Percentiles rank a stretch among this genome's conserved stretches.
phyloP scores from a whole-genome alignment of 2,113 vertebrate genomes.

The Fulmarus glacialis region DNA sequence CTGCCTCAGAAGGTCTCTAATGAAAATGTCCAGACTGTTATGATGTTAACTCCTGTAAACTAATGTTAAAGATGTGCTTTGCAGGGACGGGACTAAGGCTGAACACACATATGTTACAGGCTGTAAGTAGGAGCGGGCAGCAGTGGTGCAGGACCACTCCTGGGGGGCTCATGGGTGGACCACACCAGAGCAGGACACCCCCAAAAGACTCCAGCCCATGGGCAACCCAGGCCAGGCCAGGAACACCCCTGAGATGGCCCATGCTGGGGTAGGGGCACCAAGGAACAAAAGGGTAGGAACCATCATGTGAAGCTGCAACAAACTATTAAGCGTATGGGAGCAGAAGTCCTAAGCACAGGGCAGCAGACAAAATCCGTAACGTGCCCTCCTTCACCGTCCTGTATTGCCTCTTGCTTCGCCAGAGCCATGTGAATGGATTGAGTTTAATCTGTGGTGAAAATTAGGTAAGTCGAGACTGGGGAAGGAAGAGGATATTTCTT shows the following conservation, averaged over 20 bases:
- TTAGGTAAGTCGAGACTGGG: neutral
- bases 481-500: neutral
- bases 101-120: accelerated
- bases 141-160: neutral
- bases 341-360: neutral
- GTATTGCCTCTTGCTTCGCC: accelerated
- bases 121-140: neutral
- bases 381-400: neutral
- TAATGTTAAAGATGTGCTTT: neutral
- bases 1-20: neutral
- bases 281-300: neutral
- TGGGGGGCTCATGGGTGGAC: accelerated
- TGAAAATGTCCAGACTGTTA: neutral
- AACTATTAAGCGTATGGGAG: neutral
- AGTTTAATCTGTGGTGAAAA: neutral
- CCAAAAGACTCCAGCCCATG: neutral
- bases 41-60: accelerated
- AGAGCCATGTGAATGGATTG: neutral
- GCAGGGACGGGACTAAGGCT: accelerated
- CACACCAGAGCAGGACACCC: accelerated
- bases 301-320: neutral
- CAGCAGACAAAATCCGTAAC: neutral
- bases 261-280: neutral
- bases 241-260: neutral
- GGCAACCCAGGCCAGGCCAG: neutral